Conservation (phyloP, 2,888 invertebrate genomes). For the Drosophila quinaria region DNA sequence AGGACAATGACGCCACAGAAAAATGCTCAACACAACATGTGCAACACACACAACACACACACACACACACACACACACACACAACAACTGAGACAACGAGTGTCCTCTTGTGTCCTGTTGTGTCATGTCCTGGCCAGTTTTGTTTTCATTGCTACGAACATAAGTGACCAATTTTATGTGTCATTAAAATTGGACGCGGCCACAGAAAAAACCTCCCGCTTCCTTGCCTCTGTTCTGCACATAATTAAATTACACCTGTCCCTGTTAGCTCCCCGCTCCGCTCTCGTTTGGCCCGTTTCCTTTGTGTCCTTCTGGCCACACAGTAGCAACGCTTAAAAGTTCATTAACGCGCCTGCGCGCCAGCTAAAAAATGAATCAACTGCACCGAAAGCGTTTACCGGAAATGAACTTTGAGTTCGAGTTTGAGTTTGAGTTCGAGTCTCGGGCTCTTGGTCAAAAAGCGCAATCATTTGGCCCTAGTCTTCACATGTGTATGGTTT, state of each 20-base stretch:
- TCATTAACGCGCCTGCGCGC: constrained; percentile 72
- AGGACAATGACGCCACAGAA: constrained; percentile 78
- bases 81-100: constrained; percentile 7
- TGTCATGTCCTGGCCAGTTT: constrained; percentile 80
- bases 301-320: constrained; percentile 24
- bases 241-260: constrained; percentile 83
- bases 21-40: constrained; percentile 72
- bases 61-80: constrained; percentile 15
- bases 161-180: constrained; percentile 83
- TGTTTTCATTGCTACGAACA: constrained; percentile 78
- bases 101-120: constrained; percentile 32
- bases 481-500: background rate
- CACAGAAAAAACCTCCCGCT: constrained; percentile 32
- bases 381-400: constrained; percentile 47
- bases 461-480: constrained; percentile 4
- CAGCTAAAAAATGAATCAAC: constrained; percentile 13
- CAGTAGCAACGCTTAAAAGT: constrained; percentile 74
- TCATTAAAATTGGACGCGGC: constrained; percentile 81
- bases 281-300: background rate
- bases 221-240: constrained; percentile 25
- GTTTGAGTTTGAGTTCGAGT: background rate
- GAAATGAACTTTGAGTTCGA: constrained; percentile 48
- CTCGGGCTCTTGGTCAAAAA: constrained; percentile 1
- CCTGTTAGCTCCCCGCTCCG: constrained; percentile 28
- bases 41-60: constrained; percentile 39